Conservation (phyloP, 2,888 invertebrate genomes). For the Prenolepis imparis region DNA sequence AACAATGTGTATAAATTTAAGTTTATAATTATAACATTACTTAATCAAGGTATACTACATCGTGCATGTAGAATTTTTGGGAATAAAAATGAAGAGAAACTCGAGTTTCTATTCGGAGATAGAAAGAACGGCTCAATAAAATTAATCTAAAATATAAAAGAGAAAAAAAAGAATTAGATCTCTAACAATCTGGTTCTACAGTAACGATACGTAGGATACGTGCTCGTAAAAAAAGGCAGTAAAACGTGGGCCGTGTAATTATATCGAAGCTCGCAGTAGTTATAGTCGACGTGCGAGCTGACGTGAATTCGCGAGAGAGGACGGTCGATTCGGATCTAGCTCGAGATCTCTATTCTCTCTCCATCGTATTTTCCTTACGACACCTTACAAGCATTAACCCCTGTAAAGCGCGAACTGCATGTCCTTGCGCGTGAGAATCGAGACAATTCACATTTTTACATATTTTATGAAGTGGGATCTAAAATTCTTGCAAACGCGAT, state of each 20-base stretch:
- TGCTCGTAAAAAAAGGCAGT: conserved; percentile 63
- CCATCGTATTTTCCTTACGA: neutral
- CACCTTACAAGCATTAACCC: neutral
- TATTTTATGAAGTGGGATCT: neutral
- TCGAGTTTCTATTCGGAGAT: neutral
- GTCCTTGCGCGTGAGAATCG: neutral
- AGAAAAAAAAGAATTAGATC: conserved; percentile 31
- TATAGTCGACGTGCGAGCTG: conserved; percentile 48
- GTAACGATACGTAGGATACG: conserved; percentile 61
- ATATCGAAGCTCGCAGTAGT: conserved; percentile 57
- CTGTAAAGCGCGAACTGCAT: neutral
- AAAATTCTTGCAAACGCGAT: neutral
- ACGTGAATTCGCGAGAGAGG: conserved; percentile 41
- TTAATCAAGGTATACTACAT: neutral
- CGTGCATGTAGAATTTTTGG: neutral
- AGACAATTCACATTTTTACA: neutral
- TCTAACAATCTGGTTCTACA: conserved; percentile 39
- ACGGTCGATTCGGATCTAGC: conserved; percentile 54
- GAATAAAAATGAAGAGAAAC: neutral
- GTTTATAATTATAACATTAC: neutral
- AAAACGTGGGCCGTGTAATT: conserved; percentile 65
- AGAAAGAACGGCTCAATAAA: neutral
- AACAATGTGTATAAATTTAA: neutral
- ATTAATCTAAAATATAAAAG: conserved; percentile 33
- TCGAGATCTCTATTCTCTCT: conserved; percentile 36